Evolutionary conservation across 2,888 invertebrate genomes (phyloP), one percentile per base, ranked within the genome.

Genomic region (Cheilosia pagana): DNA sequence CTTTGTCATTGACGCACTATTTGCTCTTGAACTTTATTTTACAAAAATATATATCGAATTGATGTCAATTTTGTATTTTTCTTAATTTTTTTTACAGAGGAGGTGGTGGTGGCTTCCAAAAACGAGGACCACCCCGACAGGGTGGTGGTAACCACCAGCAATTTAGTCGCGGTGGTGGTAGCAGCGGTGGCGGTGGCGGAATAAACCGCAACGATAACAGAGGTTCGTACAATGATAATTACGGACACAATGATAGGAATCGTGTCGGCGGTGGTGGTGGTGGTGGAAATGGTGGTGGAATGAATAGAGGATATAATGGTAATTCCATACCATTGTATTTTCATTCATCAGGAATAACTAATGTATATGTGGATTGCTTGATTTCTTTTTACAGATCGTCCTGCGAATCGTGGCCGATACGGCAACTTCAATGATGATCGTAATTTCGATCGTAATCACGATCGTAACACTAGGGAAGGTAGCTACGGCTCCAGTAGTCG

Each of bases 261-360:
- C 91, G 93, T 62, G 91, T 91, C 60, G 91, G 92, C 87, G 91
- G 90, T 89, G 90, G 89, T 89, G 89, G 90, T 88, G 81, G 86
- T 76, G 28, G 28, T 8, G 90, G 92, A n/a, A n/a, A n/a, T 63
- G 81, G 86, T 78, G 90, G 92, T 63, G 93, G 93, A 88, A 93
- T 93, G 87, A 92, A 92, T 87, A 93, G 93, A 88, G 92, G 92
- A 88, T 92, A 92, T 87, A 92, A 92, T 88, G 92, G 93, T 90
- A 93, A 89, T 87, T 87, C 55, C 59, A 82, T 79, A 71, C 78
- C 77, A 81, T 88, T 89, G 88, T 87, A 81, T 81, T 70, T 68
- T 86, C 81, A 70, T 52, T 68, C 25, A 71, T 85, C 59, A 55
- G 16, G 65, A 48, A 67, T 67, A 55, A 28, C 60, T 81, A 60